Evolutionary conservation across 2,113 vertebrate species (phyloP), one percentile per base, ranked within the genome.

Genomic region (Psophia crepitans): DNA sequence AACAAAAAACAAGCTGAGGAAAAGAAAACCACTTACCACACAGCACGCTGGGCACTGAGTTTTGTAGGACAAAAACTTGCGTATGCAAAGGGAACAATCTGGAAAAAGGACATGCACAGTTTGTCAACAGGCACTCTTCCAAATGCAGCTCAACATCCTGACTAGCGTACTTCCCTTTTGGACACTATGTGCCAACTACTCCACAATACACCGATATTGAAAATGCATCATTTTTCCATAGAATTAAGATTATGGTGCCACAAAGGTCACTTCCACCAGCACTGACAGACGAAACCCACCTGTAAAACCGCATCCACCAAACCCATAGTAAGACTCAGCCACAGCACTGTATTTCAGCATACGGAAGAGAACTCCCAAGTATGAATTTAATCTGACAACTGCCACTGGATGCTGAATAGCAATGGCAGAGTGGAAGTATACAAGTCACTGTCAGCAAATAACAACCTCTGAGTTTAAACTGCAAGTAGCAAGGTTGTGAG

Each of bases 61-160:
- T 97, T 99, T 99, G 94, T 98, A 99, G 46, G 99, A 99, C 44
- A 99, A 85, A 94, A 98, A 99, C 97, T 99, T 99, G 85, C 99
- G 98, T 97, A 99, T 99, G 91, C 99, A 99, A 61, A 99, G 98
- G 58, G 99, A 99, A 87, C 99, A 99, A 97, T 99, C 99, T 99
- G 98, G 83, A 96, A 98, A 57, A 93, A 95, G 33, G 97, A 96
- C 89, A 93, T 0, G 22, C 0, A 3, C 4, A 0, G 11, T 18
- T 86, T 32, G 73, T 7, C 44, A 71, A 35, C 11, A 57, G 23
- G 21, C 41, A 4, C 64, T 32, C 43, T 33, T 80, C 32, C 74
- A 77, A 75, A 77, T 20, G 28, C 80, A 56, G 33, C 41, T 81
- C 5, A 57, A 4, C 61, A 89, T 27, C 28, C 27, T 54, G 23